Evolutionary conservation across 2,888 invertebrate genomes (phyloP).

Genomic region (Colletes collaris): DNA sequence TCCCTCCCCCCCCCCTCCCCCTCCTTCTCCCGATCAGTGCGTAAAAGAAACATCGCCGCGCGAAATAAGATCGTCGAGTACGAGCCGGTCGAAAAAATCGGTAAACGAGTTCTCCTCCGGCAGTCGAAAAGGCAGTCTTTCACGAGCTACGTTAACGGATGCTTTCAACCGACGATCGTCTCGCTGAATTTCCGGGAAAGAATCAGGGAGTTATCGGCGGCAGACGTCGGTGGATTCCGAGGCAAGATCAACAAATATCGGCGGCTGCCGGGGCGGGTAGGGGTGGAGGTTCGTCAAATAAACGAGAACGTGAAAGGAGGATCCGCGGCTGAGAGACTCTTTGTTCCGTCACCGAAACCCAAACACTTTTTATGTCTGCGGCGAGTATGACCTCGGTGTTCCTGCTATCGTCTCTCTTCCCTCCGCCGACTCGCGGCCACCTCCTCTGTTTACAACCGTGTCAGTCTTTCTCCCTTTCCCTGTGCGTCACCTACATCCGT

Average conservation of each 20-base stretch:
- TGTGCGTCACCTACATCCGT: slow-evolving; percentile 30
- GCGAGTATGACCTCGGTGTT: slow-evolving; percentile 51
- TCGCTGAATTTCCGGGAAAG: slow-evolving; percentile 12
- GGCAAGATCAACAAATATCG: slow-evolving; percentile 61
- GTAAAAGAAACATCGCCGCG: slow-evolving; percentile 49
- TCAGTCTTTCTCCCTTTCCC: slow-evolving; percentile 25
- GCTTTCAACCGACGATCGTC: not conserved
- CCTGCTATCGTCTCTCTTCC: slow-evolving; percentile 61
- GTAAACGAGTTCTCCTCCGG: slow-evolving; percentile 19
- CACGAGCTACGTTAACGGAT: slow-evolving; percentile 3
- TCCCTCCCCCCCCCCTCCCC: not conserved
- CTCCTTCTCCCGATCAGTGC: slow-evolving; percentile 28
- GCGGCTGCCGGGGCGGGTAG: slow-evolving; percentile 1
- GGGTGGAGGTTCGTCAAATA: slow-evolving; percentile 44
- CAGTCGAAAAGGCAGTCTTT: slow-evolving; percentile 1
- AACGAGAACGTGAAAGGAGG: slow-evolving; percentile 55
- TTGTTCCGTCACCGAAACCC: slow-evolving; percentile 73
- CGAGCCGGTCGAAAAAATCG: slow-evolving; percentile 17
- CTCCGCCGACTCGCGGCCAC: slow-evolving; percentile 37
- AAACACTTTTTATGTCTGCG: slow-evolving; percentile 70
- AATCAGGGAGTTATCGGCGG: slow-evolving; percentile 26
- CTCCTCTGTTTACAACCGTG: slow-evolving; percentile 38
- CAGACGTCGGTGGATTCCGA: slow-evolving; percentile 32
- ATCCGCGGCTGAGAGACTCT: slow-evolving; percentile 63
- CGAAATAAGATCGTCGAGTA: slow-evolving; percentile 37